These are phyloP conservation scores for Regulus satrapa DNA, from an alignment of 2,113 vertebrate species.

Conservation along the genomic window DNA sequence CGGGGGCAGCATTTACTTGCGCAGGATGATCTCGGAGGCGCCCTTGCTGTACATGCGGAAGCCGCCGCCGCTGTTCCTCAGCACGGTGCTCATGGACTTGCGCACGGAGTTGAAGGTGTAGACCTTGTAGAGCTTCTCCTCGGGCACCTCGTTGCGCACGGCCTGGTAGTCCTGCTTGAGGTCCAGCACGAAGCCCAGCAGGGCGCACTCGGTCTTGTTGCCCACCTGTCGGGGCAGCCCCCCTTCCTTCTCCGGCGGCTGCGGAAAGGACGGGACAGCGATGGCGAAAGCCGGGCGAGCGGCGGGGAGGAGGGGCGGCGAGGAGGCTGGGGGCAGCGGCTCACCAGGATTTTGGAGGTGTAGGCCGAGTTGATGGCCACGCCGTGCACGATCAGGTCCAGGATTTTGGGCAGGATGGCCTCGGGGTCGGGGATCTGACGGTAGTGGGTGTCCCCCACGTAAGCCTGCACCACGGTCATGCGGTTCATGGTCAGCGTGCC, in stretches of 20 bases:
- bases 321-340: too few species aligned
- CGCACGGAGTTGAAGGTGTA: slow-evolving; percentile 97
- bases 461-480: slow-evolving; percentile 95
- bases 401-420: slow-evolving; percentile 73
- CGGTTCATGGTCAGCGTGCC: slow-evolving; percentile 96
- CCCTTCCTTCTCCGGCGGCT: slow-evolving; percentile 94
- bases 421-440: slow-evolving; percentile 82
- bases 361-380: slow-evolving; percentile 95
- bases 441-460: slow-evolving; percentile 82
- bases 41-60: slow-evolving; percentile 99
- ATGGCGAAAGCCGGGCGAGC: too few species aligned
- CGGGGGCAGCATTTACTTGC: slow-evolving; percentile 85
- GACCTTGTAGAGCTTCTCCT: slow-evolving; percentile 94
- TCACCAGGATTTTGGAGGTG: slow-evolving; percentile 95
- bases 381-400: slow-evolving; percentile 87
- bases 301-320: too few species aligned
- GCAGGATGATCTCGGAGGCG: slow-evolving; percentile 92
- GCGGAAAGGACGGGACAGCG: not conserved
- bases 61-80: slow-evolving; percentile 76
- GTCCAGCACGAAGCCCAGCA: slow-evolving; percentile 88
- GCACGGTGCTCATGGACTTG: slow-evolving; percentile 97
- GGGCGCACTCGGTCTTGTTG: slow-evolving; percentile 93
- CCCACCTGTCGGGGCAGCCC: slow-evolving; percentile 93
- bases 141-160: slow-evolving; percentile 87
- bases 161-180: slow-evolving; percentile 93